Evolutionary conservation across 2,888 invertebrate species (phyloP), one percentile per base, ranked within the genome.

Genomic region (Candidula unifasciata): DNA sequence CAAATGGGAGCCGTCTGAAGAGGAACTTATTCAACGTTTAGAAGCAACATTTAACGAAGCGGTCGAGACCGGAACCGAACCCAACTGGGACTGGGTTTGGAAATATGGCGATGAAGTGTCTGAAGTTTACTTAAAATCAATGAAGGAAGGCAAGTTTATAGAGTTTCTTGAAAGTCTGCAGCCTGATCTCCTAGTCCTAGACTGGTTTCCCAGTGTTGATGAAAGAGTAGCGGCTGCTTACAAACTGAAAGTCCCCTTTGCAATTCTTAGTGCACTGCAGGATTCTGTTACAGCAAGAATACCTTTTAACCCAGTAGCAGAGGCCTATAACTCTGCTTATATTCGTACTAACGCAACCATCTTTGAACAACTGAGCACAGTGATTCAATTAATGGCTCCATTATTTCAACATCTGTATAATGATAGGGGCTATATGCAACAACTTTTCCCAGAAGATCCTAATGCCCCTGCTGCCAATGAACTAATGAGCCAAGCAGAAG

Each of bases 401-500:
- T 24, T 64, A 64, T 64, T 64, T 27, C 18, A 13, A 6, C n/a
- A 64, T 16, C 64, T 64, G 5, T 64, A 16, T 27, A n/a, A n/a
- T 64, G 64, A 64, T 2, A 64, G 64, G 64, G 64, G 64, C 5
- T 64, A n/a, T n/a, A 64, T 64, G 24, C 24, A 64, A n/a, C 64
- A 64, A 64, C 27, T 64, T 5, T n/a, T 24, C n/a, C 27, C 64
- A 10, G 44, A 44, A 44, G 44, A 44, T 44, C 44, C 44, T 10
- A 44, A 44, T 44, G 44, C 13, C 8, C 44, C 44, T 44, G 27
- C 64, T 24, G 27, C 64, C 24, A 64, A 64, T 64, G 64, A 64
- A 27, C 83, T 83, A 37, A 37, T 83, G 54, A 69, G 77, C 52
- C 44, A 57, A 57, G 83, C 83, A 0, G 83, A 78, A 2, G 44